Evolutionary conservation across 2,113 vertebrate genomes (phyloP), one percentile per base, ranked within the genome.

Genomic region (Phycodurus eques): DNA sequence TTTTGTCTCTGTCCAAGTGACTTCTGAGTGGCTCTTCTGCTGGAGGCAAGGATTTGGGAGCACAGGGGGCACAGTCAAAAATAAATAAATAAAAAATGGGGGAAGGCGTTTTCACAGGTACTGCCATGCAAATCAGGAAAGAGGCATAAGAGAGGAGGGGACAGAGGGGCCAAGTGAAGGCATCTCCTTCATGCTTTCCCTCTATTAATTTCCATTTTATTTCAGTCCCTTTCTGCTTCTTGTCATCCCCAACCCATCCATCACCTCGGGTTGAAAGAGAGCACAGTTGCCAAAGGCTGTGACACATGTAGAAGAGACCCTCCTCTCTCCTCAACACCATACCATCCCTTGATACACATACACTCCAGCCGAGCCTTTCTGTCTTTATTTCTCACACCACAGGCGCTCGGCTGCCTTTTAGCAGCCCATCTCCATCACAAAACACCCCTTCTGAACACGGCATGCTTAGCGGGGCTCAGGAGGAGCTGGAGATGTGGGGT

Each of bases 361-460:
- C 42, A 49, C 43, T 47, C 43, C 15, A 47, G 47, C 64, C 61
- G 59, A 78, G 80, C 69, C 79, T 74, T 57, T 81, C 73, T 73
- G 71, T 79, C 80, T 87, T 81, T 83, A 71, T 77, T 83, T 67
- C 71, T 76, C 70, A 66, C 85, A 76, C 83, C 84, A 76, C 78
- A 76, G 78, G 87, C 33, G 59, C 60, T 76, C 71, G 61, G 65
- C 75, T 61, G 81, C 79, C 81, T 72, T 84, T 82, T 78, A 82
- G 47, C 63, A 67, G 77, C 78, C 82, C 77, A 88, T 86, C 85
- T 82, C 85, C 81, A 86, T 88, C 85, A 88, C 80, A 83, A 86
- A 81, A 20, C 67, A 70, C 56, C 57, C n/a, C 70, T 47, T 68
- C 53, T 77, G 71, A 82, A 81, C 76, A 77, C 74, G 22, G 27